Conservation (phyloP, 2,888 invertebrate genomes). For the Sepiola atlantica region DNA sequence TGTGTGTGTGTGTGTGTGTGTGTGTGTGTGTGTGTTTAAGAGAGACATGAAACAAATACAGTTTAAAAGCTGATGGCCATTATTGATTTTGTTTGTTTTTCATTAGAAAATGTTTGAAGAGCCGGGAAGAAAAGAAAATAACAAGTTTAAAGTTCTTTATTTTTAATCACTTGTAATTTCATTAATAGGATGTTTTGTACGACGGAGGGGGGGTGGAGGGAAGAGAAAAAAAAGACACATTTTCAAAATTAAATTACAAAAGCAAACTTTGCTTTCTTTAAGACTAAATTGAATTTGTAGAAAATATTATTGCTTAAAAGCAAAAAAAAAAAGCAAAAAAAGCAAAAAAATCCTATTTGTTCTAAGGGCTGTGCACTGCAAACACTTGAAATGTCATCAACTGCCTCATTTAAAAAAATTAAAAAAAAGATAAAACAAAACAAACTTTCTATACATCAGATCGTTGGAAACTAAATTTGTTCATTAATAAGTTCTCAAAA, state of each 20-base stretch:
- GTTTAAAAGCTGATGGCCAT: not conserved
- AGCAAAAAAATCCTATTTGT: not conserved
- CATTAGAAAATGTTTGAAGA: not conserved
- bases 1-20: not conserved
- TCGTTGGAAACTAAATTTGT: not conserved
- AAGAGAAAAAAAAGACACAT: not conserved
- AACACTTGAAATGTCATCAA: not conserved
- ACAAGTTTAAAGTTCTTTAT: not conserved
- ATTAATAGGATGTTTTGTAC: not conserved
- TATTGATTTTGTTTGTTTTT: not conserved
- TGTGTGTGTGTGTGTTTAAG: not conserved
- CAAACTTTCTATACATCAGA: no score
- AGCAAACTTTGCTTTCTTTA: not conserved
- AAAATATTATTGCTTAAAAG: not conserved
- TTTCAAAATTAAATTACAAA: not conserved
- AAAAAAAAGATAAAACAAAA: no score
- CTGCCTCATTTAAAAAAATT: not conserved
- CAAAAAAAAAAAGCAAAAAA: not conserved
- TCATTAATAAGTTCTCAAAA: not conserved
- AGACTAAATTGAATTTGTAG: not conserved
- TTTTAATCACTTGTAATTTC: constrained; percentile 1
- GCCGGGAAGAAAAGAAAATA: not conserved
- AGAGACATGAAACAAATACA: not conserved
- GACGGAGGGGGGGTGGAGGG: no score
- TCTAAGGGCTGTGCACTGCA: not conserved